phyloP scores from a whole-genome alignment of 1,140 invertebrate genomes.

The Wiebesia pumilae region DNA sequence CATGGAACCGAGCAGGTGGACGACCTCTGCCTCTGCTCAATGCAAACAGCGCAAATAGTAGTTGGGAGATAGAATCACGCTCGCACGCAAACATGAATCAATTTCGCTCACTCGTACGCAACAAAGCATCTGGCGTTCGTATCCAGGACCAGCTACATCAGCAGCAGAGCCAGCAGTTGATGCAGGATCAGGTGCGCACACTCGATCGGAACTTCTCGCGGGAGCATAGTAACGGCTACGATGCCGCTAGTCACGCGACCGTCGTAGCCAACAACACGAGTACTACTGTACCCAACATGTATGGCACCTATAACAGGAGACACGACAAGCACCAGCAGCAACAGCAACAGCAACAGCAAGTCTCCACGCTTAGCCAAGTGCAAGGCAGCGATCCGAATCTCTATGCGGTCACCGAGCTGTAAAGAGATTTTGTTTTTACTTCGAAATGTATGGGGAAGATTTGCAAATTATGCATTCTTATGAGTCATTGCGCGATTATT shows the following conservation, averaged over 20 bases:
- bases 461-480: neutral
- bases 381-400: constrained; percentile 74
- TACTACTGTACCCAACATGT: constrained; percentile 71
- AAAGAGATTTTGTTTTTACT: constrained; percentile 50
- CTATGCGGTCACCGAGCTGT: constrained; percentile 73
- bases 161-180: constrained; percentile 64
- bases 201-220: constrained; percentile 72
- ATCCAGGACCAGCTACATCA: constrained; percentile 34
- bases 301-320: constrained; percentile 71
- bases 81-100: constrained; percentile 74
- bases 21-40: constrained; percentile 68
- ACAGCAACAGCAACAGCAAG: constrained; percentile 52
- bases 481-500: constrained; percentile 15
- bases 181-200: constrained; percentile 72
- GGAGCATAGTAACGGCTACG: constrained; percentile 62
- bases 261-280: constrained; percentile 63
- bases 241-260: constrained; percentile 68
- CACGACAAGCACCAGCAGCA: constrained; percentile 64
- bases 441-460: neutral
- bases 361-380: constrained; percentile 72
- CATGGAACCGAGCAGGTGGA: constrained; percentile 70
- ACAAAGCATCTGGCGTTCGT: constrained; percentile 67
- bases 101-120: constrained; percentile 71
- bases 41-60: constrained; percentile 60
- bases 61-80: constrained; percentile 72